Evolutionary conservation across 2,888 invertebrate species (phyloP).

Genomic region (Callinectes sapidus): DNA sequence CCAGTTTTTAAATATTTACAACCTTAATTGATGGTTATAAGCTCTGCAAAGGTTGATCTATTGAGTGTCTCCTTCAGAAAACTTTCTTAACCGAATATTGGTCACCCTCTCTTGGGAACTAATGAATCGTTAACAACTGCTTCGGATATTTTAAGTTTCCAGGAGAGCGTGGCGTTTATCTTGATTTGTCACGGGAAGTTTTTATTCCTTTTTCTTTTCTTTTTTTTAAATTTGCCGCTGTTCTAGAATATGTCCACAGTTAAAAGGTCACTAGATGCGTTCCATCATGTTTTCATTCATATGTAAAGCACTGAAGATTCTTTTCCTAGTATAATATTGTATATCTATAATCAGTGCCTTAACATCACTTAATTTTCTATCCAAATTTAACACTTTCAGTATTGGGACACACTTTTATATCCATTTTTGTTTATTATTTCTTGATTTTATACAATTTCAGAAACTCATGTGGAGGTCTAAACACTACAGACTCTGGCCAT

Average conservation of each 20-base stretch:
- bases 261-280: background rate
- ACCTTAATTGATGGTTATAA: background rate
- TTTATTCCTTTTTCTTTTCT: background rate
- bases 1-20: background rate
- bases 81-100: background rate
- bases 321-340: too few species aligned
- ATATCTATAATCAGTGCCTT: too few species aligned
- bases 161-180: background rate
- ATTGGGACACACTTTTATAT: too few species aligned
- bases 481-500: too few species aligned
- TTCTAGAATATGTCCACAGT: background rate
- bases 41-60: background rate
- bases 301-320: too few species aligned
- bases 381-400: too few species aligned
- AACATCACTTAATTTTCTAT: too few species aligned
- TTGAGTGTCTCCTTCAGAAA: background rate
- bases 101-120: background rate
- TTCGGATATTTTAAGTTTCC: background rate
- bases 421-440: too few species aligned
- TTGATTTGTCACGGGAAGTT: background rate
- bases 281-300: background rate
- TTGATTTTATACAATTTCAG: too few species aligned
- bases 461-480: too few species aligned
- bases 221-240: background rate
- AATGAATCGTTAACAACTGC: background rate